phyloP scores from a whole-genome alignment of 2,888 invertebrate genomes.

The Ctena decussata region DNA sequence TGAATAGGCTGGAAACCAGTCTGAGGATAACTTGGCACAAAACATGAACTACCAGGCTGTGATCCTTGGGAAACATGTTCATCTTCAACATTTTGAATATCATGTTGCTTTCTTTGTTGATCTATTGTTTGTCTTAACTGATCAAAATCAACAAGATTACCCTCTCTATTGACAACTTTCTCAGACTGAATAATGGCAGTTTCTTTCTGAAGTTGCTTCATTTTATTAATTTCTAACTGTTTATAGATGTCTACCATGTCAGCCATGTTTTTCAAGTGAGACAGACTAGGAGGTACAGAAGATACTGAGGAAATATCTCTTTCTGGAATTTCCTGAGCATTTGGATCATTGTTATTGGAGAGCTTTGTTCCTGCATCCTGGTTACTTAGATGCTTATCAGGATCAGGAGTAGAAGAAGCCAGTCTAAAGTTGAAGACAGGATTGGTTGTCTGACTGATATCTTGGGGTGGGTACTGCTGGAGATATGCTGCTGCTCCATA shows the following conservation, averaged over 20 bases:
- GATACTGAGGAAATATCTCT: conserved; percentile 62
- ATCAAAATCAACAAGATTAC: background rate
- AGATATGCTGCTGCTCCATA: conserved; percentile 49
- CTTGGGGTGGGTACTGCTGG: conserved; percentile 39
- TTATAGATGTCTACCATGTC: conserved; percentile 65
- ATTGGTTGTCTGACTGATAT: conserved; percentile 48
- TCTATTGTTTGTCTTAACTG: background rate
- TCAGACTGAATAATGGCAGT: conserved; percentile 18
- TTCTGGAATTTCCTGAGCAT: conserved; percentile 66
- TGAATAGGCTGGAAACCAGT: conserved; percentile 2
- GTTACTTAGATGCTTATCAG: conserved; percentile 70
- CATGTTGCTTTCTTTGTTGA: background rate
- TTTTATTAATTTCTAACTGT: conserved; percentile 51
- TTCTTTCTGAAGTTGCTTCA: conserved; percentile 49
- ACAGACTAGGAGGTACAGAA: conserved; percentile 45
- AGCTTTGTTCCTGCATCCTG: conserved; percentile 38
- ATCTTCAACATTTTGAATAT: background rate
- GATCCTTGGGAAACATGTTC: background rate
- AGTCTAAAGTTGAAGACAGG: conserved; percentile 79
- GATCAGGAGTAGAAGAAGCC: conserved; percentile 82
- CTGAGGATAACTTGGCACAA: conserved; percentile 2
- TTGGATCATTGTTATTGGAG: conserved; percentile 32
- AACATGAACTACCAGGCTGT: background rate
- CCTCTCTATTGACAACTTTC: background rate
- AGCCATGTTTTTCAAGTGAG: conserved; percentile 61